Conservation (phyloP, 2,113 vertebrate species). For the Peromyscus californicus region DNA sequence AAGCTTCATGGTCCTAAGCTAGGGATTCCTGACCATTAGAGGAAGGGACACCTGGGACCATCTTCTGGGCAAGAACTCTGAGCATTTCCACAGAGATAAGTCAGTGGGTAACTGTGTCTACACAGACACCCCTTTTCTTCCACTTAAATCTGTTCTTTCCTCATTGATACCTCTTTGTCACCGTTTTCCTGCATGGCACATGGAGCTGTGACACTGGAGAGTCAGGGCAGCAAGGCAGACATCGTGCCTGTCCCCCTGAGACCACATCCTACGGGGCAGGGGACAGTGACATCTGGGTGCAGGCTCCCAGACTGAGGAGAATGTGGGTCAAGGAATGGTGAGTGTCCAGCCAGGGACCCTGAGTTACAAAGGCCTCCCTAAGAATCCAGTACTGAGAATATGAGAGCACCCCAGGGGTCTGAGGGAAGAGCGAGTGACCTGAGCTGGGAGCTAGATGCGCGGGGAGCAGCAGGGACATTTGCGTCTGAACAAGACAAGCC, state of each 20-base stretch:
- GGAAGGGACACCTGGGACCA: neutral
- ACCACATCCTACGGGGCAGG: too few species aligned
- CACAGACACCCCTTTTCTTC: neutral
- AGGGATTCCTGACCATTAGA: neutral
- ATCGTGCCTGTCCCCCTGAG: neutral
- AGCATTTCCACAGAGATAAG: neutral
- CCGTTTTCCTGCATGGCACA: rapidly evolving
- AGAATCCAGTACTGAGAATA: rapidly evolving
- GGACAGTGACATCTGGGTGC: neutral
- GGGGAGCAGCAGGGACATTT: neutral
- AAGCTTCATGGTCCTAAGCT: neutral
- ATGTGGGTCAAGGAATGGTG: too few species aligned
- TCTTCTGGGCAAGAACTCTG: neutral
- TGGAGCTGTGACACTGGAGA: neutral
- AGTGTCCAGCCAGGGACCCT: neutral
- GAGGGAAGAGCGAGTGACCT: neutral
- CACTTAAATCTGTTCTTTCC: neutral
- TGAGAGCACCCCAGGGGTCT: neutral
- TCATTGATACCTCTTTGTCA: rapidly evolving
- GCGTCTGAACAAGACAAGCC: neutral
- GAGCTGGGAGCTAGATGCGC: neutral
- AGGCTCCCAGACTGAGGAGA: neutral
- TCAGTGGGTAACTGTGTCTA: neutral
- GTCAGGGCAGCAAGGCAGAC: neutral
- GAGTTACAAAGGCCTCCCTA: neutral